phyloP scores from a whole-genome alignment of 2,888 invertebrate species.

The Leptinotarsa juncta region DNA sequence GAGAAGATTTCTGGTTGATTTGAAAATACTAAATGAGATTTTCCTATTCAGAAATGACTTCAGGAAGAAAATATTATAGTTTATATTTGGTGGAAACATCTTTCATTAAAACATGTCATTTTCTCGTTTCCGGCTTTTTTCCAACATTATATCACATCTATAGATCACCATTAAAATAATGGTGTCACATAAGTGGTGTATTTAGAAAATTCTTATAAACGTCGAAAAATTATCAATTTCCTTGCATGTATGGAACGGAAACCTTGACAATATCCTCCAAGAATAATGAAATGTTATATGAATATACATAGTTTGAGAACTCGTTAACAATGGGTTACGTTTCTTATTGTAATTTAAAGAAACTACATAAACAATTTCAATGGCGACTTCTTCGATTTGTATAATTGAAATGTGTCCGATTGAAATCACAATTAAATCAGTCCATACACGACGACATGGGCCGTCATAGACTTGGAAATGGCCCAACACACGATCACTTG shows the following conservation, averaged over 20 bases:
- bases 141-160: conserved; percentile 17
- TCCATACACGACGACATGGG: too few species aligned
- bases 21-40: too few species aligned
- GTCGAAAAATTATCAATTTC: conserved; percentile 44
- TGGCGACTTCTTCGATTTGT: conserved; percentile 2
- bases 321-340: conserved; percentile 44
- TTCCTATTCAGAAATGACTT: too few species aligned
- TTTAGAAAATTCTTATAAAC: conserved; percentile 38
- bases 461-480: too few species aligned
- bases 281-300: conserved; percentile 45
- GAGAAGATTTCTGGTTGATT: too few species aligned
- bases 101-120: neutral
- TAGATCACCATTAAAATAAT: conserved; percentile 31
- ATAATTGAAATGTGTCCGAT: conserved; percentile 7
- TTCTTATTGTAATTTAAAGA: conserved; percentile 17
- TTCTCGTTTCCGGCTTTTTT: conserved; percentile 21
- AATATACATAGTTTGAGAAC: conserved; percentile 44
- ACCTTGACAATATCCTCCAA: conserved; percentile 43
- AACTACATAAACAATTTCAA: conserved; percentile 21
- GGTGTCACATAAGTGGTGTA: conserved; percentile 29
- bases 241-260: conserved; percentile 40
- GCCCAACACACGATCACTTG: neutral
- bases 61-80: too few species aligned
- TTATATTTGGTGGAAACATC: too few species aligned
- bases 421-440: neutral